Conservation (phyloP, 2,113 vertebrate species). For the Ursus arctos region DNA sequence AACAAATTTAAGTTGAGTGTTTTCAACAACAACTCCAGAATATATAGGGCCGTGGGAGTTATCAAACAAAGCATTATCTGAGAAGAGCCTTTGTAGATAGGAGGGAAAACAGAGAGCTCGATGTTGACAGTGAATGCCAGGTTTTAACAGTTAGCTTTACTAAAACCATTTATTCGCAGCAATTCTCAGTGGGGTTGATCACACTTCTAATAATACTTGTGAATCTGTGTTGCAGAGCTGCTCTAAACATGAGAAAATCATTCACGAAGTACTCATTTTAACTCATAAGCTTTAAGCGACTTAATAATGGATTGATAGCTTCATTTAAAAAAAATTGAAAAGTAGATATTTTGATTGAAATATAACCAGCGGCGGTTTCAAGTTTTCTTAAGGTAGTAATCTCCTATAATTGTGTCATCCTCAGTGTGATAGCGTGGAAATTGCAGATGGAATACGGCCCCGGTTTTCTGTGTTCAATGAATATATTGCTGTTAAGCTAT, state of each 20-base stretch:
- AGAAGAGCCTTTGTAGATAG: neutral
- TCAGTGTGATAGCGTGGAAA: slow-evolving; percentile 15
- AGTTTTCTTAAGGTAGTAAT: slow-evolving; percentile 67
- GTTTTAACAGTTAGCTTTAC: slow-evolving; percentile 61
- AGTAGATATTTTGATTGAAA: slow-evolving; percentile 71
- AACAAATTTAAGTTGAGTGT: slow-evolving; percentile 37
- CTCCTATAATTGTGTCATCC: slow-evolving; percentile 46
- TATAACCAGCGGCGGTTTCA: slow-evolving; percentile 38
- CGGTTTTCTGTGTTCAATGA: slow-evolving; percentile 51
- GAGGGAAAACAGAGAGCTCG: neutral
- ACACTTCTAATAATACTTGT: slow-evolving; percentile 63
- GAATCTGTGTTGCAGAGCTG: slow-evolving; percentile 60
- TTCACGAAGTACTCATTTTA: slow-evolving; percentile 49
- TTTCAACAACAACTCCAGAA: slow-evolving; percentile 40
- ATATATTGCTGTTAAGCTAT: slow-evolving; percentile 50
- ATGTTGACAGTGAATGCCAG: slow-evolving; percentile 39
- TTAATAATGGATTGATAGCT: slow-evolving; percentile 54
- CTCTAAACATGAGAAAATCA: slow-evolving; percentile 57
- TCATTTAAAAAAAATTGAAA: slow-evolving; percentile 57
- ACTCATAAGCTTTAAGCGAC: slow-evolving; percentile 24
- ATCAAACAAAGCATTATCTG: slow-evolving; percentile 54
- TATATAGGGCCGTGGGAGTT: neutral
- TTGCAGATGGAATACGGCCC: slow-evolving; percentile 20
- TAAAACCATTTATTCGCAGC: slow-evolving; percentile 50
- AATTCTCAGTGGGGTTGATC: slow-evolving; percentile 70